Evolutionary conservation across 2,113 vertebrate species (phyloP).

Genomic region (Callionymus lyra): DNA sequence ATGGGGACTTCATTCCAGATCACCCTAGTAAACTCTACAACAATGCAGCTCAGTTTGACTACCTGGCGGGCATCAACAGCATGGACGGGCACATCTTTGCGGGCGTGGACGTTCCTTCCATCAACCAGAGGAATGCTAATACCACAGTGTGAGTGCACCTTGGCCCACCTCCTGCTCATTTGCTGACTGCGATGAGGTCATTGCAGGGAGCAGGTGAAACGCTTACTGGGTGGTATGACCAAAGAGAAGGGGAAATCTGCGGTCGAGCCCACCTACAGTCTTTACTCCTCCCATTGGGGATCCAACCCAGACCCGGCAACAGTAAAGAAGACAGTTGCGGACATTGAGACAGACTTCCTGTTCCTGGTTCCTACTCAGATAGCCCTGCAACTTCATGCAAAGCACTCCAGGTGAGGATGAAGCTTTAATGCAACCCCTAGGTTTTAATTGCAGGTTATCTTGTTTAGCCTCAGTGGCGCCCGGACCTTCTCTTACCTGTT

Average conservation of each 20-base stretch:
- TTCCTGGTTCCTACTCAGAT: constrained; percentile 75
- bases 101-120: constrained; percentile 58
- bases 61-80: constrained; percentile 69
- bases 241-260: constrained; percentile 53
- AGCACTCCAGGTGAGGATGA: constrained; percentile 60
- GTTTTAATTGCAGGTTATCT: not conserved
- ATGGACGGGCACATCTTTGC: constrained; percentile 79
- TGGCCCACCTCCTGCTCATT: not conserved
- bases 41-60: constrained; percentile 71
- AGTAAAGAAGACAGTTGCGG: constrained; percentile 73
- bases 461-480: constrained; percentile 29
- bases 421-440: no score
- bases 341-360: constrained; percentile 69
- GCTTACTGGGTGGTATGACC: constrained; percentile 58
- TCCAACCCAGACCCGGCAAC: constrained; percentile 31
- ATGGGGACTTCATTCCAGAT: constrained; percentile 78
- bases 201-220: constrained; percentile 57
- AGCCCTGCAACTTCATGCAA: constrained; percentile 63
- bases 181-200: no score
- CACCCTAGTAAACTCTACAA: constrained; percentile 64
- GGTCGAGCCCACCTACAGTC: constrained; percentile 25
- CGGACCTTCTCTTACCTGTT: constrained; percentile 54
- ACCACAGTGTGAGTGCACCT: constrained; percentile 23
- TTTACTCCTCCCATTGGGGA: constrained; percentile 68
- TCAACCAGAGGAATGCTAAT: constrained; percentile 55